Evolutionary conservation across 2,888 invertebrate genomes (phyloP).

Genomic region (Lasioglossum zephyrum): DNA sequence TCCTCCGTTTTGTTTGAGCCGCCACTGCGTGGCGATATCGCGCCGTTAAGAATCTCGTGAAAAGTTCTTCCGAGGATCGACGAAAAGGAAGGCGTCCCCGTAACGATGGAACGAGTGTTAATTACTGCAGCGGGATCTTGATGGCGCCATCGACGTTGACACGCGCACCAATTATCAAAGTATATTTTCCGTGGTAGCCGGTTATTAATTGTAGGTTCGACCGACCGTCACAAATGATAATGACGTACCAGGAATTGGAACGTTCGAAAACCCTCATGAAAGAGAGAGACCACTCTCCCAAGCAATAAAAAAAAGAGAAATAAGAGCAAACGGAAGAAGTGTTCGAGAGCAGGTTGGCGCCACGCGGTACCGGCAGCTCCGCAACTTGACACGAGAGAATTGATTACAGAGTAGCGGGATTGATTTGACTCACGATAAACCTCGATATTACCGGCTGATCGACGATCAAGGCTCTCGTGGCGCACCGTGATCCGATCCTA

Average conservation of each 20-base stretch:
- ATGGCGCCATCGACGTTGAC: conserved; percentile 54
- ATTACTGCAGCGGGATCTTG: conserved; percentile 42
- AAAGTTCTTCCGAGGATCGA: neutral
- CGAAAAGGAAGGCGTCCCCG: conserved; percentile 14
- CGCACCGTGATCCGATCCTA: neutral
- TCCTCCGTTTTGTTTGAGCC: too few relatives aligned
- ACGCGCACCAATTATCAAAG: conserved; percentile 52
- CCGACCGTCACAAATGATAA: conserved; percentile 40
- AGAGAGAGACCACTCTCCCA: neutral
- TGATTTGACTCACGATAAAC: conserved; percentile 51
- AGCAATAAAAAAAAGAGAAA: neutral
- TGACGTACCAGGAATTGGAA: conserved; percentile 43
- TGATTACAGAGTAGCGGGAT: conserved; percentile 56
- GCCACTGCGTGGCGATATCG: neutral
- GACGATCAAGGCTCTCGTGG: conserved; percentile 45
- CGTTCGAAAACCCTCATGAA: conserved; percentile 7
- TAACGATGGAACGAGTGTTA: conserved; percentile 45
- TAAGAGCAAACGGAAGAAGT: conserved; percentile 14
- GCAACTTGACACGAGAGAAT: conserved; percentile 49
- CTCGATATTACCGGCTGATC: conserved; percentile 44
- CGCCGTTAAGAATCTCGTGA: neutral
- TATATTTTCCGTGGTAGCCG: conserved; percentile 45
- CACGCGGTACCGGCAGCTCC: conserved; percentile 50
- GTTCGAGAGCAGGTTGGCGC: conserved; percentile 50
- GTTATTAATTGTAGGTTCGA: conserved; percentile 53